Evolutionary conservation across 2,888 invertebrate genomes (phyloP).

Genomic region (Ormyrus nitidulus): DNA sequence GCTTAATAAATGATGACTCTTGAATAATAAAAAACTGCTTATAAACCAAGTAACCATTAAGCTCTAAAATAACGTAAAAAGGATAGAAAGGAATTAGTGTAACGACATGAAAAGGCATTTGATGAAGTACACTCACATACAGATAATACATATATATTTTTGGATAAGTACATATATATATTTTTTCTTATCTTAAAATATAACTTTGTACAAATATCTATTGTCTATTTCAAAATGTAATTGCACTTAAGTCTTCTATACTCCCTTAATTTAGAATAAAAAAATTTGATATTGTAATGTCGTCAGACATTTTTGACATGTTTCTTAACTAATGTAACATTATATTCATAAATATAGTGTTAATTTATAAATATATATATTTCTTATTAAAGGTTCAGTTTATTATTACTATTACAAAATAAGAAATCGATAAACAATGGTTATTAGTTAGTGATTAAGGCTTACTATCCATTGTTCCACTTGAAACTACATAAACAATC

Average conservation of each 20-base stretch:
- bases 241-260: constrained; percentile 57
- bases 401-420: constrained; percentile 31
- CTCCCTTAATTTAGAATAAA: constrained; percentile 51
- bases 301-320: constrained; percentile 35
- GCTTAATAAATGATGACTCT: constrained; percentile 1
- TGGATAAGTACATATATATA: constrained; percentile 52
- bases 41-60: neutral
- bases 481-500: constrained; percentile 38
- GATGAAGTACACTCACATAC: constrained; percentile 38
- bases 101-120: constrained; percentile 27
- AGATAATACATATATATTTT: constrained; percentile 49
- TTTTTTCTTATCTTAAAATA: constrained; percentile 48
- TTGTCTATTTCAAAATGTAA: constrained; percentile 47
- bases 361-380: constrained; percentile 45
- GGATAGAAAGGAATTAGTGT: constrained; percentile 19
- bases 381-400: constrained; percentile 14
- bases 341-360: constrained; percentile 41
- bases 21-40: constrained; percentile 1
- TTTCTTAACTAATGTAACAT: constrained; percentile 35
- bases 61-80: neutral
- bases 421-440: constrained; percentile 16
- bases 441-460: constrained; percentile 34
- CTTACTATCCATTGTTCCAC: constrained; percentile 31
- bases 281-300: constrained; percentile 30
- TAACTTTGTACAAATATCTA: constrained; percentile 56